Percentiles rank a stretch among this genome's conserved stretches.
phyloP scores from a whole-genome alignment of 1,140 invertebrate genomes.

The Hormaphis cornu region DNA sequence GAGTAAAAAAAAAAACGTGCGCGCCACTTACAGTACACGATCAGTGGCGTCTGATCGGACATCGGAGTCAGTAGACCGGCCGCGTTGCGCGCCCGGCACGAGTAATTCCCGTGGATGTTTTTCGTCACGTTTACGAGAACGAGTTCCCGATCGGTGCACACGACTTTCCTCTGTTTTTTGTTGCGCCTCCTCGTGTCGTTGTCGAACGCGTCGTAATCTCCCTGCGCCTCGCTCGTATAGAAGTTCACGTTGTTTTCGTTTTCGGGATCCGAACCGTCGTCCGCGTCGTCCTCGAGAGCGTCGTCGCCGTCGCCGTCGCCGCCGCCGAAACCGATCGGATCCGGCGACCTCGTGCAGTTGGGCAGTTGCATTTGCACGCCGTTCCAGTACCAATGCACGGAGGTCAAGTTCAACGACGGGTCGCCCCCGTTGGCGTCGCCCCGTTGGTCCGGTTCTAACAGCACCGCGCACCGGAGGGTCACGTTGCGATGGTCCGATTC shows the following conservation, averaged over 20 bases:
- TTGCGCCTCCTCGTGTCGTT: background rate
- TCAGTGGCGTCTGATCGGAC: constrained; percentile 60
- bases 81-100: constrained; percentile 73
- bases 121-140: constrained; percentile 69
- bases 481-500: constrained; percentile 70
- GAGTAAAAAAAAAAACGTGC: background rate
- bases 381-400: constrained; percentile 66
- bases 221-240: background rate
- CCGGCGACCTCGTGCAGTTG: constrained; percentile 49
- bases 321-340: background rate
- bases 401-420: constrained; percentile 39
- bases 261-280: background rate
- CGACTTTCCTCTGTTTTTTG: background rate
- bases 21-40: constrained; percentile 63
- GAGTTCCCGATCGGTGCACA: constrained; percentile 53
- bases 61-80: constrained; percentile 68
- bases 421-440: constrained; percentile 48
- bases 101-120: constrained; percentile 84
- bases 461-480: constrained; percentile 68
- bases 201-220: background rate
- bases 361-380: constrained; percentile 75
- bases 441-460: constrained; percentile 41
- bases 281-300: background rate
- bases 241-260: background rate
- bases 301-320: background rate